phyloP scores from a whole-genome alignment of 1,140 invertebrate genomes.

The Zelostemma sp. region DNA sequence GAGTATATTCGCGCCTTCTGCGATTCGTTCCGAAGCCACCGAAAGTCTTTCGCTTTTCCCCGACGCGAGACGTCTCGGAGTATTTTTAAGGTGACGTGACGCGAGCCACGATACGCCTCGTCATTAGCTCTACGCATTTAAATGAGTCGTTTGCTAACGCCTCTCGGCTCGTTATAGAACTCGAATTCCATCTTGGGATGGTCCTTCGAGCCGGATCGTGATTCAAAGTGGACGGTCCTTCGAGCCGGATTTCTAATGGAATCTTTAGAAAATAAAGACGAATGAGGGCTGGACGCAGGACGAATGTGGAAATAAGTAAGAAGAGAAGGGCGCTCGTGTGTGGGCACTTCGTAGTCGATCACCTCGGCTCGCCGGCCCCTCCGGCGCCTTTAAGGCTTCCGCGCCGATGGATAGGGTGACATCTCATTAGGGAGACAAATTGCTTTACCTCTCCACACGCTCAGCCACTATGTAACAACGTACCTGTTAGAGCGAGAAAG shows the following conservation, averaged over 20 bases:
- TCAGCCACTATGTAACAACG: conserved; percentile 25
- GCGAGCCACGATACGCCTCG: conserved; percentile 40
- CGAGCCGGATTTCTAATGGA: conserved; percentile 17
- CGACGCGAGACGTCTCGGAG: conserved; percentile 20
- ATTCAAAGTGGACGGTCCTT: no score
- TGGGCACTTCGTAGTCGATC: conserved; percentile 50
- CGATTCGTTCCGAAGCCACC: conserved; percentile 52
- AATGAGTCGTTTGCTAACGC: conserved; percentile 46
- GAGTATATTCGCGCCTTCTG: conserved; percentile 55
- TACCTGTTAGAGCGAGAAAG: conserved; percentile 24
- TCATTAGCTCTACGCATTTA: conserved; percentile 49
- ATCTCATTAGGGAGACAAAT: conserved; percentile 72
- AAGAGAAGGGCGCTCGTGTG: conserved; percentile 29
- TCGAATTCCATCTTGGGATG: no score
- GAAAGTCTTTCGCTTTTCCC: conserved; percentile 51
- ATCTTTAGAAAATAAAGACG: conserved; percentile 36
- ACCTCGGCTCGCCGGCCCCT: conserved; percentile 34
- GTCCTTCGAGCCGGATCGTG: no score
- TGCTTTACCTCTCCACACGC: conserved; percentile 65
- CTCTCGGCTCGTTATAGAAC: conserved; percentile 24
- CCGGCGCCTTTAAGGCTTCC: conserved; percentile 46
- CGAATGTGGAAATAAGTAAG: conserved; percentile 45
- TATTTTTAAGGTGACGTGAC: conserved; percentile 51
- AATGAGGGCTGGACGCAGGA: conserved; percentile 28
- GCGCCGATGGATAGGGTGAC: conserved; percentile 62